Evolutionary conservation across 1,140 invertebrate species (phyloP).

Genomic region (Coenobita brevimanus): DNA sequence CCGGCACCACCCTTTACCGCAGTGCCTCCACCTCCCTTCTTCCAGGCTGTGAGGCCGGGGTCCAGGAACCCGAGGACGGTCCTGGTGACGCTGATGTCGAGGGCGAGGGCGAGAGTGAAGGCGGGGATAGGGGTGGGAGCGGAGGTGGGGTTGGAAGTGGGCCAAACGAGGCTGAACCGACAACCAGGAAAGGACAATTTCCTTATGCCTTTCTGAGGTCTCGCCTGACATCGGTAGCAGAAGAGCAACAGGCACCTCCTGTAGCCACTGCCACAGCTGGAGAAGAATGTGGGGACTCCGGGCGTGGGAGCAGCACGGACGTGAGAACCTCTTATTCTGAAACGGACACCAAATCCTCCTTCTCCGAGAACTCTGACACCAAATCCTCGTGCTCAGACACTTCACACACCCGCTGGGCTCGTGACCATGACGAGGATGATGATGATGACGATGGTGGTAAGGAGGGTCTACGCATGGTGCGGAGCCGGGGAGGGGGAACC

Average conservation of each 20-base stretch:
- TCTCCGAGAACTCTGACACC: conserved; percentile 65
- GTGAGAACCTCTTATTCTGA: conserved; percentile 68
- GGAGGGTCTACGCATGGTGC: background rate
- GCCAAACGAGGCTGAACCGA: conserved; percentile 49
- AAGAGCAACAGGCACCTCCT: conserved; percentile 40
- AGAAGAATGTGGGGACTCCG: conserved; percentile 69
- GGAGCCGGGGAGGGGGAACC: background rate
- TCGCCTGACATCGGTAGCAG: conserved; percentile 66
- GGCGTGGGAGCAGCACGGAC: conserved; percentile 66
- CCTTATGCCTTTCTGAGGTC: conserved; percentile 69
- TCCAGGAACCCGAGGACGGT: conserved; percentile 2
- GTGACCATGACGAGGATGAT: conserved; percentile 46
- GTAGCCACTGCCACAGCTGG: conserved; percentile 23
- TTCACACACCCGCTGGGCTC: conserved; percentile 51
- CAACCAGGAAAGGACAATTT: conserved; percentile 62
- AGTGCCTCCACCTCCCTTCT: conserved; percentile 68
- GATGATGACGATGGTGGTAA: conserved; percentile 28
- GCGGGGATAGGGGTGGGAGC: background rate
- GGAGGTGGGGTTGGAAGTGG: conserved; percentile 23
- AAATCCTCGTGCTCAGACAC: conserved; percentile 67
- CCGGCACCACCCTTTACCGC: conserved; percentile 44
- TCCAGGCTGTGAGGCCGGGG: conserved; percentile 48
- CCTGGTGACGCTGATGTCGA: background rate
- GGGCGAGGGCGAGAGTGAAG: background rate
- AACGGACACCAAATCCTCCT: conserved; percentile 66